Percentiles rank a stretch among this genome's conserved stretches.
Evolutionary conservation across 2,113 vertebrate genomes (phyloP).

Genomic region (Casuarius casuarius): DNA sequence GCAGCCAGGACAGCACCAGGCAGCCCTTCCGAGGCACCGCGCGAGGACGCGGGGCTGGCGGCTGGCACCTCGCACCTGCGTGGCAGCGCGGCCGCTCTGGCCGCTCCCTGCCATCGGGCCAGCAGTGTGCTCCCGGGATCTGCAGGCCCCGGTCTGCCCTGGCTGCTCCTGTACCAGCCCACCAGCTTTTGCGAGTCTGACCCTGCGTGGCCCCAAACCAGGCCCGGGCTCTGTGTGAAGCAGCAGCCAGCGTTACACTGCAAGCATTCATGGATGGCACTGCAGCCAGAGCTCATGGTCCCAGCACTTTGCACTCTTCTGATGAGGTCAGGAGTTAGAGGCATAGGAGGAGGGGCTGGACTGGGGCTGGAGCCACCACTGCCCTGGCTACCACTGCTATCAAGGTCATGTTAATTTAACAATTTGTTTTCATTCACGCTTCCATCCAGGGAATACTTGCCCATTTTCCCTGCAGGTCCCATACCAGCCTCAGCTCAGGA

Average conservation of each 20-base stretch:
- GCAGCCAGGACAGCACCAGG: neutral
- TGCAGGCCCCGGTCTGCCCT: too few species aligned
- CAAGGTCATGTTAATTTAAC: fast-evolving
- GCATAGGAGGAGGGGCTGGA: neutral
- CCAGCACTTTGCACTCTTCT: neutral
- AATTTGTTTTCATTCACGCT: neutral
- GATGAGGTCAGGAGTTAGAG: neutral
- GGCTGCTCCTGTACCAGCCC: fast-evolving
- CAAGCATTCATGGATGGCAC: too few species aligned
- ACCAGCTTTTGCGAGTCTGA: neutral
- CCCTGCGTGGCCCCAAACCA: too few species aligned
- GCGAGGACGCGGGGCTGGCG: neutral
- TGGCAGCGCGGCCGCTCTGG: too few species aligned
- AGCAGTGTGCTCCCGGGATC: too few species aligned
- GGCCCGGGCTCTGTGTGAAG: fast-evolving
- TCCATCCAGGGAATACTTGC: neutral
- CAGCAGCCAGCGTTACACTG: fast-evolving
- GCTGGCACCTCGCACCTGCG: fast-evolving
- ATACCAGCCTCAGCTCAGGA: neutral
- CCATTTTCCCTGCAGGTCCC: neutral
- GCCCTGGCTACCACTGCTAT: neutral
- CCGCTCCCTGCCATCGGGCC: too few species aligned
- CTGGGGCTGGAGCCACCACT: neutral
- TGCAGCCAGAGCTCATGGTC: neutral
- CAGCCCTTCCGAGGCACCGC: neutral